Conservation (phyloP, 2,888 invertebrate genomes). For the Corythucha ciliata region DNA sequence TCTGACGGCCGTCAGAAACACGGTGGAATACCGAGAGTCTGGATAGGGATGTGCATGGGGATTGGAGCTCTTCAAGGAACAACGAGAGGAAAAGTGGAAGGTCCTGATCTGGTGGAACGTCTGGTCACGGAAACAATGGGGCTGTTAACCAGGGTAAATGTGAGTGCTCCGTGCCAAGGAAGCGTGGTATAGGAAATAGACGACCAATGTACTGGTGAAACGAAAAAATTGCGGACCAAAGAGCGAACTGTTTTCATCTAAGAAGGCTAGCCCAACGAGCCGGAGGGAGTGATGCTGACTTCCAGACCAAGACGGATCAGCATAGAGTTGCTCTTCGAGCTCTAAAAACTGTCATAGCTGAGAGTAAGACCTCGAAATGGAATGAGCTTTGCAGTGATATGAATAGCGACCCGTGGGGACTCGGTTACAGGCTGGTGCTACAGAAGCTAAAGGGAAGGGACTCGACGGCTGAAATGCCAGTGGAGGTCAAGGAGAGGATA, state of each 20-base stretch:
- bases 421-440: conserved; percentile 11
- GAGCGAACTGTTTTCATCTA: not conserved
- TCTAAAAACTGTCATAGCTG: conserved; percentile 6
- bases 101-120: too few species aligned
- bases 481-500: conserved; percentile 10
- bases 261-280: conserved; percentile 24
- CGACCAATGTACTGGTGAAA: conserved; percentile 8
- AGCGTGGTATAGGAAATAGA: not conserved
- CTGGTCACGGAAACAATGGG: too few species aligned
- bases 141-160: too few species aligned
- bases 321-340: conserved; percentile 1
- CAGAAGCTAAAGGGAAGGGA: conserved; percentile 16
- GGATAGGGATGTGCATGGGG: too few species aligned
- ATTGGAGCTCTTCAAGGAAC: too few species aligned
- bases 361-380: conserved; percentile 31
- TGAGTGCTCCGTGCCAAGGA: conserved; percentile 7
- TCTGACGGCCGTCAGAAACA: too few species aligned
- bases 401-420: conserved; percentile 21
- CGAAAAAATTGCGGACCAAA: not conserved
- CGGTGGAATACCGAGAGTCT: too few species aligned
- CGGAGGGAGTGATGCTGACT: conserved; percentile 10
- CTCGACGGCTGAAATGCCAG: not conserved
- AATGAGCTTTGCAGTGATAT: conserved; percentile 30
- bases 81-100: too few species aligned
- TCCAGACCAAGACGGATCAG: not conserved